Conservation (phyloP, 1,140 invertebrate genomes). For the Coptotermes formosanus region DNA sequence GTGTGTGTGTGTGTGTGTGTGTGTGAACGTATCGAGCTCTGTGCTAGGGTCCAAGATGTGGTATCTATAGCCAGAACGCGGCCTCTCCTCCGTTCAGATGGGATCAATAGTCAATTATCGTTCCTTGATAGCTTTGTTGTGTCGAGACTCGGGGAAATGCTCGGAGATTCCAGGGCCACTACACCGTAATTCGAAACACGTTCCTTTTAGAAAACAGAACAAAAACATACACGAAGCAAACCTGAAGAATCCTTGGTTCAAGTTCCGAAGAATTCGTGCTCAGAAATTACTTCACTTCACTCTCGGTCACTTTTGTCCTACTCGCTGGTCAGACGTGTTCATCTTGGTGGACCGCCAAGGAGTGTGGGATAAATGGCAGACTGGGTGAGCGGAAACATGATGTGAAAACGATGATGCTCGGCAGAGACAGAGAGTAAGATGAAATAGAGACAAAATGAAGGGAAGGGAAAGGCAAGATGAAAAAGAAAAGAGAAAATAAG, state of each 20-base stretch:
- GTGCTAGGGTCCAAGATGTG: not conserved
- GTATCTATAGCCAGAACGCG: not conserved
- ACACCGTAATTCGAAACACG: not conserved
- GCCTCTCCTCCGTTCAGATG: not conserved
- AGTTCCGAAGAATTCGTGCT: not conserved
- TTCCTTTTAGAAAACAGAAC: not conserved
- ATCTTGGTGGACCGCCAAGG: too few relatives aligned
- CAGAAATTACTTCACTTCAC: too few relatives aligned
- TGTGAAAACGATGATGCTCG: too few relatives aligned
- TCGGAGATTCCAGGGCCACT: not conserved
- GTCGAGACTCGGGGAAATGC: not conserved
- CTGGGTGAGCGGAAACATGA: too few relatives aligned
- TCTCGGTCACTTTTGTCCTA: too few relatives aligned
- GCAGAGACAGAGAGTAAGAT: too few relatives aligned
- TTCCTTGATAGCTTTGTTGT: conserved; percentile 13
- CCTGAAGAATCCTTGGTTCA: not conserved
- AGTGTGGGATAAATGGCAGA: too few relatives aligned
- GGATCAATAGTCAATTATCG: conserved; percentile 18
- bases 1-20: too few relatives aligned
- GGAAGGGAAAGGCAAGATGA: not conserved
- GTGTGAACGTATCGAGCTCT: not conserved
- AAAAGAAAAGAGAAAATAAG: not conserved
- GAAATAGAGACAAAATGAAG: not conserved
- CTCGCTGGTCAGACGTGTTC: too few relatives aligned
- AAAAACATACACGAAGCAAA: not conserved